These are phyloP conservation scores for Euura lappo DNA, from an alignment of 1,140 invertebrate species.

Conservation along the genomic window DNA sequence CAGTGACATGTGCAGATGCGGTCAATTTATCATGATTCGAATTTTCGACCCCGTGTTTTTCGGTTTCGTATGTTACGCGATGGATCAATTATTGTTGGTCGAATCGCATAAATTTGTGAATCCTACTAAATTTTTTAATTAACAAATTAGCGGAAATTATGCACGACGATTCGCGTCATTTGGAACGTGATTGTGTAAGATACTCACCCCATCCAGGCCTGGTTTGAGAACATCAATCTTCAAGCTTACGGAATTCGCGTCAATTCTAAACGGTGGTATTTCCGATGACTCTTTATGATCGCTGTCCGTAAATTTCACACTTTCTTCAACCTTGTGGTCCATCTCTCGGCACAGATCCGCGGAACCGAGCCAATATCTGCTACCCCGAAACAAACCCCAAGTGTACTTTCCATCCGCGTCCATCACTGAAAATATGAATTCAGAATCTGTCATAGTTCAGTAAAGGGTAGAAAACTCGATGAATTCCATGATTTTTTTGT, in stretches of 20 bases:
- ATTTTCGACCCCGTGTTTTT: too few relatives aligned
- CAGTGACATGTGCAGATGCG: too few relatives aligned
- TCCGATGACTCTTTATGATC: conserved; percentile 1
- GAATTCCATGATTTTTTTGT: too few relatives aligned
- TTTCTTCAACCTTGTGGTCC: conserved; percentile 19
- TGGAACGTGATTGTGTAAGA: conserved; percentile 1
- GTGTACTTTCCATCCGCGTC: conserved; percentile 49
- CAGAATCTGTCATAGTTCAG: too few relatives aligned
- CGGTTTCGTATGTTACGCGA: not conserved
- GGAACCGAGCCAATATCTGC: conserved; percentile 49
- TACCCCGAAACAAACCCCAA: conserved; percentile 47
- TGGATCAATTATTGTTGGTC: not conserved
- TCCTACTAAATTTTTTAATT: too few relatives aligned
- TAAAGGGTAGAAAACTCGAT: too few relatives aligned
- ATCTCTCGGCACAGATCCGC: conserved; percentile 45
- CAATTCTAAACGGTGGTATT: conserved; percentile 36
- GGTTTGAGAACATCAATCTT: conserved; percentile 25
- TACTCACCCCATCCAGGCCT: conserved; percentile 29
- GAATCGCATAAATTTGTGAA: too few relatives aligned
- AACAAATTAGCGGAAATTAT: too few relatives aligned
- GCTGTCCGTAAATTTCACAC: conserved; percentile 14
- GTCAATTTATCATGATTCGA: too few relatives aligned
- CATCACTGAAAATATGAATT: conserved; percentile 40
- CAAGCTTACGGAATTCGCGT: conserved; percentile 33
- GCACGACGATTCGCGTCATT: too few relatives aligned